These are phyloP conservation scores for Siderastrea radians DNA, from an alignment of 92 coral and sea anemone species.

Conservation along the genomic window DNA sequence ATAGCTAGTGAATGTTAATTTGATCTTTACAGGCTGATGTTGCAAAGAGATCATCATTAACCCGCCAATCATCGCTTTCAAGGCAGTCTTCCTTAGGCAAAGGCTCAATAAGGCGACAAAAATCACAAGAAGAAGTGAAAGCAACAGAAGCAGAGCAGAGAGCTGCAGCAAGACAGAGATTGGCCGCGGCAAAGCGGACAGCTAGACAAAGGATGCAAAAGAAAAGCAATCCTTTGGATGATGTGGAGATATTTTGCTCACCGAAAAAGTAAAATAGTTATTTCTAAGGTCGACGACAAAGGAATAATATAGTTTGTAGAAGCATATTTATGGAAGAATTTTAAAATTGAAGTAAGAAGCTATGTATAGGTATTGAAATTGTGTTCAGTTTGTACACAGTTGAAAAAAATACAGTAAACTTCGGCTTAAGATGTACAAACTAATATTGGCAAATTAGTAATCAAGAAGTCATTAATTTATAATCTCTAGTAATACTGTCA, in stretches of 20 bases:
- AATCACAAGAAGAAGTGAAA: constrained; percentile 84
- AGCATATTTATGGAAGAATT: constrained; percentile 46
- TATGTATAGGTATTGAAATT: not conserved
- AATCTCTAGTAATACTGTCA: not conserved
- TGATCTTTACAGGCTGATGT: constrained; percentile 39
- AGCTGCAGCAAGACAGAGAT: constrained; percentile 90
- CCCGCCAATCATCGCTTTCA: constrained; percentile 83
- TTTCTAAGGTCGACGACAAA: not conserved
- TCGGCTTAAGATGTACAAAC: not conserved
- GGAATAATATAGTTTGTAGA: constrained; percentile 38
- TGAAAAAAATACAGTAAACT: not conserved
- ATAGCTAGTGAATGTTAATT: not conserved
- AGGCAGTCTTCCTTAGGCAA: constrained; percentile 86
- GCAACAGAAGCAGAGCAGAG: constrained; percentile 82
- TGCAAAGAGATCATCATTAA: constrained; percentile 57
- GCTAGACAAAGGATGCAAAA: constrained; percentile 77
- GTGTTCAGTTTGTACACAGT: constrained; percentile 1
- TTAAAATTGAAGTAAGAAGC: constrained; percentile 35
- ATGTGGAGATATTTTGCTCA: constrained; percentile 85
- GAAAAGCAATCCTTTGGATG: constrained; percentile 83
- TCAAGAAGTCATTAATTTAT: not conserved
- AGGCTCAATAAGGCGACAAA: constrained; percentile 81
- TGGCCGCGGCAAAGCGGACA: constrained; percentile 91
- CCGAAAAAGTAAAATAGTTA: constrained; percentile 39
- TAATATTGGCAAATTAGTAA: not conserved